Conservation (phyloP, 2,888 invertebrate genomes). For the Oegoconia quadripuncta region DNA sequence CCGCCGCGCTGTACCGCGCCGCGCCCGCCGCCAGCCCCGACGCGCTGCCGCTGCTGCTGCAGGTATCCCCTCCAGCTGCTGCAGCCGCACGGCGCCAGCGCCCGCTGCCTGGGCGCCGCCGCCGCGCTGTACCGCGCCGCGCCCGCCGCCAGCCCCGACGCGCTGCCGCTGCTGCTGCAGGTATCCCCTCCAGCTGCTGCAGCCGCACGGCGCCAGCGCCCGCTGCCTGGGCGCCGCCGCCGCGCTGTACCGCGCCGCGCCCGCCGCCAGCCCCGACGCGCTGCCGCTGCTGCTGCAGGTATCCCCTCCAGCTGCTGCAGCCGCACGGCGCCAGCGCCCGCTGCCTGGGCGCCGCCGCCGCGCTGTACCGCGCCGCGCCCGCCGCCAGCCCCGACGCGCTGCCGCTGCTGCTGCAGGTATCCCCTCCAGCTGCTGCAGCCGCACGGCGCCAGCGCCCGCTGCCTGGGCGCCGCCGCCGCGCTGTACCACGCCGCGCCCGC, state of each 20-base stretch:
- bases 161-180: slow-evolving; percentile 37
- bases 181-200: too few species aligned
- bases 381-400: too few species aligned
- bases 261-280: slow-evolving; percentile 27
- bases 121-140: slow-evolving; percentile 60
- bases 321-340: too few species aligned
- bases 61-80: too few species aligned
- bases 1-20: slow-evolving; percentile 59
- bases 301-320: too few species aligned
- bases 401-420: too few species aligned
- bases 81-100: slow-evolving; percentile 23
- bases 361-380: too few species aligned
- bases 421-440: too few species aligned
- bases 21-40: slow-evolving; percentile 37
- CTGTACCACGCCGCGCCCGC: too few species aligned
- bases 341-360: too few species aligned
- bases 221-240: slow-evolving; percentile 61
- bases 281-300: slow-evolving; percentile 42
- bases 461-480: too few species aligned
- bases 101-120: slow-evolving; percentile 57
- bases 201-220: slow-evolving; percentile 24
- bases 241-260: slow-evolving; percentile 59
- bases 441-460: too few species aligned
- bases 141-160: slow-evolving; percentile 31
- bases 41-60: slow-evolving; percentile 35